Evolutionary conservation across 2,113 vertebrate species (phyloP).

Genomic region (Isichthys henryi): DNA sequence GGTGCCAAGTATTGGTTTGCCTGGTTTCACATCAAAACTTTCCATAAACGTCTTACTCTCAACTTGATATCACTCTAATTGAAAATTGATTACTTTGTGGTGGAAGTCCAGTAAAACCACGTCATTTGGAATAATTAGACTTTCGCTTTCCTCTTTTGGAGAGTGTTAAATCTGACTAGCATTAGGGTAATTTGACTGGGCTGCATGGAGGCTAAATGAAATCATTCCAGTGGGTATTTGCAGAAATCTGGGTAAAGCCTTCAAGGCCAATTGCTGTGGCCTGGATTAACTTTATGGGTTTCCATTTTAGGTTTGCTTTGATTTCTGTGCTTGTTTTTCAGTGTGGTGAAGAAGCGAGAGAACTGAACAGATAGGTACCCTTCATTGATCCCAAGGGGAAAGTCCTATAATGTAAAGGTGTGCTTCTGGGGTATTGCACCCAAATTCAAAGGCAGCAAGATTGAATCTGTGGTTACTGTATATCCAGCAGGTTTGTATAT

Average conservation of each 20-base stretch:
- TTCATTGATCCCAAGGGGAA: not conserved
- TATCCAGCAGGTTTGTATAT: not conserved
- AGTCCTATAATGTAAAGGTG: not conserved
- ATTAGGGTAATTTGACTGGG: conserved; percentile 11
- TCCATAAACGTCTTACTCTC: not conserved
- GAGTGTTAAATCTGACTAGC: conserved; percentile 7
- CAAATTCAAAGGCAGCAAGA: not conserved
- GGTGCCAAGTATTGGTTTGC: not conserved
- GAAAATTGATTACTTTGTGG: not conserved
- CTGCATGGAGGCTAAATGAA: conserved; percentile 7
- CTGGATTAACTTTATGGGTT: not conserved
- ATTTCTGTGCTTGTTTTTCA: not conserved
- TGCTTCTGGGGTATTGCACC: not conserved
- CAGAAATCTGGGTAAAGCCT: not conserved
- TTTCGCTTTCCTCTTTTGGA: not conserved
- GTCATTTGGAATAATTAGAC: not conserved
- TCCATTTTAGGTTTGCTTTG: conserved; percentile 3
- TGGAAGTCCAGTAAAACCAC: not conserved
- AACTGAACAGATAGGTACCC: not conserved
- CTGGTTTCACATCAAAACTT: not conserved
- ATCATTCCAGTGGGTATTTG: conserved; percentile 18
- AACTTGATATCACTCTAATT: not conserved
- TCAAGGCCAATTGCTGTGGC: not conserved
- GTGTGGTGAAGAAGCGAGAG: not conserved
- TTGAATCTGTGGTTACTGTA: not conserved